These are phyloP conservation scores for Heliconius charithonia DNA, from an alignment of 2,888 invertebrate genomes.

Conservation along the genomic window DNA sequence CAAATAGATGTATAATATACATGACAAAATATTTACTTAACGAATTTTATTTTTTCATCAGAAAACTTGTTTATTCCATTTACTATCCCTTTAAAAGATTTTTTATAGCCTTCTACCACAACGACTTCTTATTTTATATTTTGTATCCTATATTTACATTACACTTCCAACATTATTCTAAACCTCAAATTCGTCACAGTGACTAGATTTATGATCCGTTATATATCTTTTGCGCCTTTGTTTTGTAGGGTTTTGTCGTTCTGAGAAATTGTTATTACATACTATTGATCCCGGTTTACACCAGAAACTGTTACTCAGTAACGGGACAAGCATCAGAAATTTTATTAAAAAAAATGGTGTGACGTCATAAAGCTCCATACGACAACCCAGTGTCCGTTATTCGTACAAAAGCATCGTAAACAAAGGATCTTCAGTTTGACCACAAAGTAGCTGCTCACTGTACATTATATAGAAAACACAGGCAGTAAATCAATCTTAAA, in stretches of 20 bases:
- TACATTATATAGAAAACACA: constrained; percentile 58
- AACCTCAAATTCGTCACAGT: constrained; percentile 79
- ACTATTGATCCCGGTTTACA: constrained; percentile 79
- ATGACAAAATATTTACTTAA: too few relatives aligned
- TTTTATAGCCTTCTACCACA: constrained; percentile 56
- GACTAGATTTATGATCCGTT: constrained; percentile 65
- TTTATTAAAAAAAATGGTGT: constrained; percentile 71
- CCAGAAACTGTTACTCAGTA: constrained; percentile 76
- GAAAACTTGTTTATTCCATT: neutral
- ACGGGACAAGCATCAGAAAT: constrained; percentile 69
- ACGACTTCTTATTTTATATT: constrained; percentile 58
- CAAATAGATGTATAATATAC: too few relatives aligned
- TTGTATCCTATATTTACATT: constrained; percentile 59
- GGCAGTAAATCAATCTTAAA: constrained; percentile 63
- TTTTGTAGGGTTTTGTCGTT: constrained; percentile 69
- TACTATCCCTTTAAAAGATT: neutral
- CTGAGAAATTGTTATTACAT: constrained; percentile 64
- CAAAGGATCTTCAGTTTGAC: constrained; percentile 68
- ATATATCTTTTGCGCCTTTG: constrained; percentile 74
- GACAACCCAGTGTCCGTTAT: constrained; percentile 66
- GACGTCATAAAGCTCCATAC: constrained; percentile 75
- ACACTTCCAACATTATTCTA: constrained; percentile 63
- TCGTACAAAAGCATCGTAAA: constrained; percentile 66
- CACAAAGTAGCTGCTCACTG: constrained; percentile 74
- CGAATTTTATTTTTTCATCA: neutral